A percentile compares a stretch with the other conserved stretches of the same genome.
phyloP scores from a whole-genome alignment of 2,113 vertebrate genomes.

The Larimichthys polyactis region DNA sequence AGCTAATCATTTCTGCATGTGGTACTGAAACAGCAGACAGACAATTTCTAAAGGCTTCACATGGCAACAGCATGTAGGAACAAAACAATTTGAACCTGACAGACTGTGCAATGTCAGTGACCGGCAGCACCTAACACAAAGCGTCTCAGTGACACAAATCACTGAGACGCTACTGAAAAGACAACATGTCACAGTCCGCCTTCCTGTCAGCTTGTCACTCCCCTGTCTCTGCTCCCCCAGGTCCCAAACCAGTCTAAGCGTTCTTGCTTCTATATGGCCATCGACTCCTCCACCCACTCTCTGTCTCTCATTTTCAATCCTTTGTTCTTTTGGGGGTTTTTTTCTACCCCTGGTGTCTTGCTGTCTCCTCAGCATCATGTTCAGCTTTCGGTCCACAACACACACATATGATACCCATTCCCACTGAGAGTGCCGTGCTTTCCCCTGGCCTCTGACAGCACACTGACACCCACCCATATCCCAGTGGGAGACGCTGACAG shows the following conservation, averaged over 20 bases:
- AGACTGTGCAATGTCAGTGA: slow-evolving; percentile 17
- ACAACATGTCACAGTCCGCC: slow-evolving; percentile 33
- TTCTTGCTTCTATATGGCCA: slow-evolving; percentile 32
- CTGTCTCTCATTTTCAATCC: slow-evolving; percentile 23
- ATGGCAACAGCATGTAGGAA: slow-evolving; percentile 10
- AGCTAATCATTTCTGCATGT: no score
- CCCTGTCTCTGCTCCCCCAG: background rate
- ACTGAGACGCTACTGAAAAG: background rate
- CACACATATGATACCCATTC: slow-evolving; percentile 8
- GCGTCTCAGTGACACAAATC: background rate
- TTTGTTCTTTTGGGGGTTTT: slow-evolving; percentile 1
- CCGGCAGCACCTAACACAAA: background rate
- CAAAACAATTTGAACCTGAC: slow-evolving; percentile 29
- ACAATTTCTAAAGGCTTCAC: background rate
- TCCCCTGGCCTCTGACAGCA: slow-evolving; percentile 53
- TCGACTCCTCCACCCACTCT: background rate
- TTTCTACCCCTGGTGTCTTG: background rate
- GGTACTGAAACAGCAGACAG: background rate
- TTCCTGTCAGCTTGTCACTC: slow-evolving; percentile 42
- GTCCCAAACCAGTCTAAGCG: slow-evolving; percentile 6
- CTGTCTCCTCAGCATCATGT: slow-evolving; percentile 47
- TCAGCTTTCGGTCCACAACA: slow-evolving; percentile 33
- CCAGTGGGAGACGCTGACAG: slow-evolving; percentile 37
- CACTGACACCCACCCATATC: slow-evolving; percentile 55
- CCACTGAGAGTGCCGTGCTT: slow-evolving; percentile 24